These are phyloP conservation scores for Caprella mutica DNA, from an alignment of 2,888 invertebrate species.

Conservation along the genomic window DNA sequence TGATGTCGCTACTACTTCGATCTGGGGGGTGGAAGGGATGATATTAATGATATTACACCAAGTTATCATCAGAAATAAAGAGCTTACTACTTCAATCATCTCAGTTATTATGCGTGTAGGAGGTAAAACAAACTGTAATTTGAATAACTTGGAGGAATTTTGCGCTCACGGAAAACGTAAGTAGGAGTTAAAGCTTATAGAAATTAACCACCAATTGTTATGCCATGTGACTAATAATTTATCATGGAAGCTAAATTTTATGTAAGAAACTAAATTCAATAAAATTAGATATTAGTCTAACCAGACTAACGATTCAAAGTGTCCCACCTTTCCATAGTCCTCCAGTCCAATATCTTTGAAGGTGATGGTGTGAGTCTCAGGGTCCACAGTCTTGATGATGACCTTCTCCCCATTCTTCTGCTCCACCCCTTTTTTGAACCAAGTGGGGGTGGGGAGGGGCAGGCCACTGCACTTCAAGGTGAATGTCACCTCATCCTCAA, in stretches of 20 bases:
- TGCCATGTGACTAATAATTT: no score
- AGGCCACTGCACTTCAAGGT: conserved; percentile 25
- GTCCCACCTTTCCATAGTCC: conserved; percentile 51
- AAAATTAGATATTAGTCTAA: background rate
- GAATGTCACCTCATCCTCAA: conserved; percentile 29
- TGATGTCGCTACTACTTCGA: conserved; percentile 13
- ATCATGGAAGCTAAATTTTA: no score
- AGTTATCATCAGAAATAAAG: background rate
- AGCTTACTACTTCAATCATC: background rate
- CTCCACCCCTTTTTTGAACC: conserved; percentile 27
- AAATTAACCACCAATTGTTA: no score
- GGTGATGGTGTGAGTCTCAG: conserved; percentile 52
- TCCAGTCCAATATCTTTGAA: conserved; percentile 57
- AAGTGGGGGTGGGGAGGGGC: conserved; percentile 31
- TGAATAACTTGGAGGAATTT: background rate
- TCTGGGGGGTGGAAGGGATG: background rate
- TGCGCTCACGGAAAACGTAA: no score
- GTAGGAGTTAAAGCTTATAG: no score
- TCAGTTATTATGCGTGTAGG: background rate
- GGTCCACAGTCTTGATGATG: conserved; percentile 14
- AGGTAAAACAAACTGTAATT: background rate
- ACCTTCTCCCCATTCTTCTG: conserved; percentile 16
- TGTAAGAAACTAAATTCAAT: no score
- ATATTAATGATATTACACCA: background rate
- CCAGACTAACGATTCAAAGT: background rate